These are phyloP conservation scores for Campaea margaritaria DNA, from an alignment of 2,888 invertebrate species.

Conservation along the genomic window DNA sequence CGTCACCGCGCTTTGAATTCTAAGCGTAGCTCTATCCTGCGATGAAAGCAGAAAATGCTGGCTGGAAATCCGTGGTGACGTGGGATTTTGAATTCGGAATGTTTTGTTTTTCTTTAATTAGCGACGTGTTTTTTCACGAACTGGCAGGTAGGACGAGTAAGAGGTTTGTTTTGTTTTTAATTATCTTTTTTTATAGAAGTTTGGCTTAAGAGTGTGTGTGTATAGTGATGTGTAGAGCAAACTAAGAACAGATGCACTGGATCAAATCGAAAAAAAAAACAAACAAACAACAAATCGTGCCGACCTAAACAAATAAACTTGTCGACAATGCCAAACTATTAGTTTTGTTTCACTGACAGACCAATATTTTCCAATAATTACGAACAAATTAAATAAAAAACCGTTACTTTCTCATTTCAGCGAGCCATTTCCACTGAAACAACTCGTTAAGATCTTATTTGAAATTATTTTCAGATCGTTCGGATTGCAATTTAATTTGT, in stretches of 20 bases:
- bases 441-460: constrained; percentile 44
- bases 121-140: constrained; percentile 23
- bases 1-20: constrained; percentile 42
- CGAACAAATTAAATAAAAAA: constrained; percentile 3
- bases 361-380: not conserved
- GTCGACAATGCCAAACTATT: too few relatives aligned
- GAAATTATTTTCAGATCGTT: constrained; percentile 41
- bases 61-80: constrained; percentile 23
- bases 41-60: constrained; percentile 25
- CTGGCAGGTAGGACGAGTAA: not conserved
- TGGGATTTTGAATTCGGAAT: constrained; percentile 46
- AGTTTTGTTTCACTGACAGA: not conserved
- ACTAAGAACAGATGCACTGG: too few relatives aligned
- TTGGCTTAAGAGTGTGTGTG: too few relatives aligned
- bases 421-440: constrained; percentile 32
- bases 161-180: too few relatives aligned
- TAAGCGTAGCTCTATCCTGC: constrained; percentile 31
- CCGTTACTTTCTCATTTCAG: constrained; percentile 5
- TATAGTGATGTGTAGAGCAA: too few relatives aligned
- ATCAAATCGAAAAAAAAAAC: too few relatives aligned
- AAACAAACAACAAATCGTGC: too few relatives aligned
- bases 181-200: too few relatives aligned
- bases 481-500: constrained; percentile 50
- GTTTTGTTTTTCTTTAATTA: constrained; percentile 39
- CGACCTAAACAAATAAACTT: too few relatives aligned